Base-by-base conservation (phyloP, 37 sponge, comb jelly and placozoan species). In the Aplysina aerophoba region DNA sequence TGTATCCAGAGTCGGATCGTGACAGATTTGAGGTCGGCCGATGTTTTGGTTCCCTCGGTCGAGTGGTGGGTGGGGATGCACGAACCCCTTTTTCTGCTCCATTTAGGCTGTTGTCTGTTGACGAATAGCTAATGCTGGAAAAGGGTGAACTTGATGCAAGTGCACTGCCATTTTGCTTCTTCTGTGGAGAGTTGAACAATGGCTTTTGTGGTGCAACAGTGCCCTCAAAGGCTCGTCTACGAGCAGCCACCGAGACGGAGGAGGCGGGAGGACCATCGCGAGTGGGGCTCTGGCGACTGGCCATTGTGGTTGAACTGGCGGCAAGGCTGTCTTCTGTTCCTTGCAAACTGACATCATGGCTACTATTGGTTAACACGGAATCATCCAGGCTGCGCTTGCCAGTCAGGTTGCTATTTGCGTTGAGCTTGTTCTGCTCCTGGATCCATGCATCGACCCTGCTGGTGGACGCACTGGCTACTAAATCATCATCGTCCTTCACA, bases 1-100 rank as follows among this genome's bases (percentile, higher is more conserved):
- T 73, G 74, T 73, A 73, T 21, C 74, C 74, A 31, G 74, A 73
- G 20, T 73, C 74, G n/a, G n/a, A n/a, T 38, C 74, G 74, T 73
- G 74, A 73, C 20, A 73, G 74, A 73, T 37, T 37, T 8, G 74
- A 73, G 30, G 31, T 73, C 39, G 74, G 74, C 30, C 74, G 31
- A 21, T 40, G 74, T 37, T 73, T 73, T 11, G 66, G 22, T 8
- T 65, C 66, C 22, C 27, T 65, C 22, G 22, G 66, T 11, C 11
- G 12, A 19, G 74, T 20, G 27, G 22, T 16, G 37, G 74, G 37
- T 21, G 74, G 74, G 39, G 74, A 73, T 5, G 40, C 17, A 21
- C 13, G 40, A 21, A 37, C 74, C 19, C 17, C 21, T 19, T 40
- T 22, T 20, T 73, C 74, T 38, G 21, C 41, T 13, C 74, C 41